These are phyloP conservation scores for Microhierax caerulescens DNA, from an alignment of 2,797 vertebrate genomes.

Conservation along the genomic window DNA sequence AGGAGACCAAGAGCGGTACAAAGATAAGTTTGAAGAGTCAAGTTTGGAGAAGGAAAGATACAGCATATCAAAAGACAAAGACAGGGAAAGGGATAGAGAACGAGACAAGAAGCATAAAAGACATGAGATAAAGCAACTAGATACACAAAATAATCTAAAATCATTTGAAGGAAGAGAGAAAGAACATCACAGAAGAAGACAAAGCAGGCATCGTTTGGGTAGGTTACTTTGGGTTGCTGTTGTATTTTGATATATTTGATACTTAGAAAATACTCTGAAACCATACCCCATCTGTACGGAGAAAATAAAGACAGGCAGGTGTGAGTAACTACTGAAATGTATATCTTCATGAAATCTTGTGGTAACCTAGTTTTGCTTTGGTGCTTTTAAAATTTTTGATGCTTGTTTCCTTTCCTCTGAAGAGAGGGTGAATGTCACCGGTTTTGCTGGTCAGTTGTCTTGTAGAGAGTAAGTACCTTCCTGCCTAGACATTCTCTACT, in stretches of 20 bases:
- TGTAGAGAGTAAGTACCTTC: neutral
- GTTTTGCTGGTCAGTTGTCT: neutral
- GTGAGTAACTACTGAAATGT: neutral
- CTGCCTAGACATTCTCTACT: neutral
- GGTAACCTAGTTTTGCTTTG: neutral
- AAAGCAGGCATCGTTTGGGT: constrained; percentile 56
- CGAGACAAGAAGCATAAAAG: constrained; percentile 34
- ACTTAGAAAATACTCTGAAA: neutral
- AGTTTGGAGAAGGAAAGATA: constrained; percentile 23
- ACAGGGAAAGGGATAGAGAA: constrained; percentile 35
- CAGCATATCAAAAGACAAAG: constrained; percentile 48
- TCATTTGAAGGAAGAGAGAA: neutral
- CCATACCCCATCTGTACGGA: neutral
- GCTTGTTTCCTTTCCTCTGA: neutral
- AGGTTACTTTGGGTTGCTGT: neutral
- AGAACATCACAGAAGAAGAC: constrained; percentile 40
- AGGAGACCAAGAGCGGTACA: neutral
- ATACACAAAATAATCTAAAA: neutral
- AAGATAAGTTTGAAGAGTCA: constrained; percentile 32
- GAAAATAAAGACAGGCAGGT: neutral
- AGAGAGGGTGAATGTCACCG: neutral
- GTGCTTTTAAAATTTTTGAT: neutral
- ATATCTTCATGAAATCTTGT: neutral
- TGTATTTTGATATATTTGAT: neutral
- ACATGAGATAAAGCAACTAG: constrained; percentile 20